A percentile compares a stretch with the other conserved stretches of the same genome.
Evolutionary conservation across 2,113 vertebrate species (phyloP).

Genomic region (Charina bottae): DNA sequence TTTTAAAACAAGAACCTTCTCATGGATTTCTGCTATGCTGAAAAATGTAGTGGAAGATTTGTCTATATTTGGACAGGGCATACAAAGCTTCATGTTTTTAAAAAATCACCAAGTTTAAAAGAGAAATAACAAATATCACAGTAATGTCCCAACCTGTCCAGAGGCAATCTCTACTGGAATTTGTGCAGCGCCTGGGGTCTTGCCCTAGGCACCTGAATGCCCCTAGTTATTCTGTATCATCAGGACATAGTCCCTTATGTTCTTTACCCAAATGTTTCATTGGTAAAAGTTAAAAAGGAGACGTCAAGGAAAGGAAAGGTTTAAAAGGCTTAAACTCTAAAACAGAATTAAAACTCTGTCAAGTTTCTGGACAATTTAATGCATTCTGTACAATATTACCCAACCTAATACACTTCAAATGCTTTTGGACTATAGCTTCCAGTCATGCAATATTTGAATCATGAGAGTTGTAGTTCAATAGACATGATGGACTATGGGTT

Average conservation of each 20-base stretch:
- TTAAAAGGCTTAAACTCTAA: slow-evolving; percentile 37
- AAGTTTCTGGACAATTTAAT: slow-evolving; percentile 40
- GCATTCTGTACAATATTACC: background rate
- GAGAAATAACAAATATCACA: background rate
- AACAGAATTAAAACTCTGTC: slow-evolving; percentile 31
- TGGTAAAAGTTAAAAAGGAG: slow-evolving; percentile 39
- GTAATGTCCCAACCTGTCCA: slow-evolving; percentile 37
- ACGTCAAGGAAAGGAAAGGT: slow-evolving; percentile 40
- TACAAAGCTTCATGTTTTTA: slow-evolving; percentile 16
- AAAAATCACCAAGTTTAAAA: slow-evolving; percentile 12
- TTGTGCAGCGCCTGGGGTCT: slow-evolving; percentile 51
- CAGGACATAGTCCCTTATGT: slow-evolving; percentile 36
- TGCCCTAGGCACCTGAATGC: slow-evolving; percentile 48
- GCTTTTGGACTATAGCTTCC: background rate
- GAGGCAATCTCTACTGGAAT: slow-evolving; percentile 24
- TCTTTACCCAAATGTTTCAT: slow-evolving; percentile 52
- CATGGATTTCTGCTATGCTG: background rate
- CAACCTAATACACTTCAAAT: background rate
- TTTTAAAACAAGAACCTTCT: background rate
- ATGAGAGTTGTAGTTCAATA: background rate
- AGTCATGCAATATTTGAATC: background rate
- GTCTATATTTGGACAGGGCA: background rate
- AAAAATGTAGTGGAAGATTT: background rate
- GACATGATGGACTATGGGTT: background rate
- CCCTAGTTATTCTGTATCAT: slow-evolving; percentile 44